phyloP scores from a whole-genome alignment of 2,888 invertebrate species.

The Campaea margaritaria region DNA sequence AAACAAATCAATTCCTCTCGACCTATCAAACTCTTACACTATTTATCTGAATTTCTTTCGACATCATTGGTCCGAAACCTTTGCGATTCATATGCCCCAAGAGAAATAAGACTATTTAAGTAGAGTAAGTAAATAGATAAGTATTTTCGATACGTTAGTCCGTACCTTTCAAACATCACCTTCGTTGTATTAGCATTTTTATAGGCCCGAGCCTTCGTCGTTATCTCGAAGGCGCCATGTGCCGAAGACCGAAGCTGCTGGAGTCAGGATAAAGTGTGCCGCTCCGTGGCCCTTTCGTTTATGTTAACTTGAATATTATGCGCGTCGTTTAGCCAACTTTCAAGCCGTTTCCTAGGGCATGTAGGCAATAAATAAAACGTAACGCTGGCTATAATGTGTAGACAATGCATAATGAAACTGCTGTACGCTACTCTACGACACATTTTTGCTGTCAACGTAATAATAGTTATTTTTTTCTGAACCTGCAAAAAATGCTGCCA shows the following conservation, averaged over 20 bases:
- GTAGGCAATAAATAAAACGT: slow-evolving; percentile 20
- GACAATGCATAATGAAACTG: slow-evolving; percentile 9
- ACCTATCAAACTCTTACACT: slow-evolving; percentile 28
- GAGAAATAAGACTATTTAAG: slow-evolving; percentile 30
- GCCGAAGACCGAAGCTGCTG: slow-evolving; percentile 36
- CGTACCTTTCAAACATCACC: slow-evolving; percentile 60
- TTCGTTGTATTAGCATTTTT: slow-evolving; percentile 72
- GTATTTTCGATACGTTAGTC: slow-evolving; percentile 21
- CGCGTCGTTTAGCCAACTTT: slow-evolving; percentile 30
- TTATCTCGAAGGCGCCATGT: slow-evolving; percentile 56
- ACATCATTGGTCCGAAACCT: slow-evolving; percentile 34
- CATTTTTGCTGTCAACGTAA: background rate
- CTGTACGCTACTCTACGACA: background rate
- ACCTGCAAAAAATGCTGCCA: background rate
- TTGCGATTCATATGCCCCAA: slow-evolving; percentile 22
- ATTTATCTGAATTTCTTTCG: slow-evolving; percentile 38
- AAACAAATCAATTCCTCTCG: slow-evolving; percentile 30
- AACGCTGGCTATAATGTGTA: slow-evolving; percentile 9
- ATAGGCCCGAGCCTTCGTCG: slow-evolving; percentile 60
- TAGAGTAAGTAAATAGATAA: slow-evolving; percentile 17
- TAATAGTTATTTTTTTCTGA: background rate
- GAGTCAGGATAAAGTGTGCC: slow-evolving; percentile 45
- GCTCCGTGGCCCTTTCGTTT: slow-evolving; percentile 49
- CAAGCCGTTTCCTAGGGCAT: slow-evolving; percentile 18
- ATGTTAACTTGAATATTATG: slow-evolving; percentile 57